Percentiles rank a stretch among this genome's conserved stretches.
Evolutionary conservation across 2,888 invertebrate genomes (phyloP).

Genomic region (Fragum whitleyi): DNA sequence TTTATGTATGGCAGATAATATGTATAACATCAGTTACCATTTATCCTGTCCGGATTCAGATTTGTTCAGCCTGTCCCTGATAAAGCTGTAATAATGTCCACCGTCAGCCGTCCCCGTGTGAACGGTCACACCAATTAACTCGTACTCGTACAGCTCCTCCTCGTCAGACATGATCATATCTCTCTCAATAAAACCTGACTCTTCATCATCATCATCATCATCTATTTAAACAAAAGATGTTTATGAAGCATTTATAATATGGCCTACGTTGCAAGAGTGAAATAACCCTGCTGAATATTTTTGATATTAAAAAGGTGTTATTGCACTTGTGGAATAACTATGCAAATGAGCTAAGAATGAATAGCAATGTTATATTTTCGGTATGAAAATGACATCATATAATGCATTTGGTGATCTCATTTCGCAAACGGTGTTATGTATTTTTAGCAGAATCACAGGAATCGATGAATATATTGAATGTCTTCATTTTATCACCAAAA

Average conservation of each 20-base stretch:
- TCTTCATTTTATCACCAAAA: neutral
- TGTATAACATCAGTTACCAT: no score
- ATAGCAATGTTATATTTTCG: no score
- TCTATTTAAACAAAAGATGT: neutral
- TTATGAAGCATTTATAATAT: neutral
- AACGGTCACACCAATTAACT: conserved; percentile 96
- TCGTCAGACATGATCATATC: conserved; percentile 65
- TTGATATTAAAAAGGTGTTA: no score
- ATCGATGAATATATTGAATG: no score
- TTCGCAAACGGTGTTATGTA: no score
- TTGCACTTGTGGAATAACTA: no score
- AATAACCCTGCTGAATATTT: no score
- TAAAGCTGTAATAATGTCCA: conserved; percentile 97
- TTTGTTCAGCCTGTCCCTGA: conserved; percentile 91
- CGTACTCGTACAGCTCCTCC: conserved; percentile 87
- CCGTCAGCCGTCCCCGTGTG: conserved; percentile 99
- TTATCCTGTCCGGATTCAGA: conserved; percentile 90
- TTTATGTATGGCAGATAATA: no score
- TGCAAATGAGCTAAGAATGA: no score
- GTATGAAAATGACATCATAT: no score
- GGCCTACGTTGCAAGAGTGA: no score
- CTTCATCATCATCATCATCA: conserved; percentile 68
- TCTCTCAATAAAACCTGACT: conserved; percentile 66
- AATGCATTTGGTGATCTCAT: no score
- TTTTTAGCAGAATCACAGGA: neutral